These are phyloP conservation scores for Meandrina meandrites DNA, from an alignment of 92 coral and sea anemone species.

Conservation along the genomic window DNA sequence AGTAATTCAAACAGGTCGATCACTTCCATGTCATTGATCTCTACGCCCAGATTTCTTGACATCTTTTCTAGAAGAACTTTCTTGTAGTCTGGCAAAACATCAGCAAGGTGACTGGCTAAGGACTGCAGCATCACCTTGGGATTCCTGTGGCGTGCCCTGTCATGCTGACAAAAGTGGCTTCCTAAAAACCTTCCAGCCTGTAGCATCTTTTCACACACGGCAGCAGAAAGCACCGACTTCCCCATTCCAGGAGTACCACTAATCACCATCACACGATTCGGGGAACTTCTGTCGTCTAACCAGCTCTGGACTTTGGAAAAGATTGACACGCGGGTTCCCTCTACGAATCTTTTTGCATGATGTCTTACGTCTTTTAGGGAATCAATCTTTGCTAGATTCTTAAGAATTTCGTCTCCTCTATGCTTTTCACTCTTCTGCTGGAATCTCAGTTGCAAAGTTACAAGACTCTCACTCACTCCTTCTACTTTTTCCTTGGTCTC, in stretches of 20 bases:
- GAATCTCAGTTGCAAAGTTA: not conserved
- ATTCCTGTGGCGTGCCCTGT: conserved; percentile 47
- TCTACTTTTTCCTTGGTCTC: not conserved
- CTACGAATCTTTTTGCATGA: conserved; percentile 4
- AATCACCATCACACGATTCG: conserved; percentile 42
- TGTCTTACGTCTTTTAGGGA: conserved; percentile 25
- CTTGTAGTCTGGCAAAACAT: conserved; percentile 47
- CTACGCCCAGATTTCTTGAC: conserved; percentile 18
- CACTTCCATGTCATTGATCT: not conserved
- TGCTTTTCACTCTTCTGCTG: not conserved
- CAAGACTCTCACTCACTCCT: not conserved
- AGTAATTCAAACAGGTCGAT: conserved; percentile 51
- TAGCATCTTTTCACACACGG: conserved; percentile 33
- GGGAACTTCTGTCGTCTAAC: conserved; percentile 33
- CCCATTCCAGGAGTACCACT: conserved; percentile 64
- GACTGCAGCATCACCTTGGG: conserved; percentile 64
- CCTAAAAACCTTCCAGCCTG: conserved; percentile 46
- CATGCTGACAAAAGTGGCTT: conserved; percentile 58
- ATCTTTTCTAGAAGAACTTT: conserved; percentile 50
- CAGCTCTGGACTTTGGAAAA: conserved; percentile 29
- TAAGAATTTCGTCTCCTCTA: conserved; percentile 15
- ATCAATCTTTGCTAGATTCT: conserved; percentile 53
- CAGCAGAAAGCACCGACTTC: conserved; percentile 61
- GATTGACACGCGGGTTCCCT: conserved; percentile 51
- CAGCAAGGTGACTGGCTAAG: conserved; percentile 48